phyloP scores from a whole-genome alignment of 2,113 vertebrate genomes.

The Haemorhous mexicanus region DNA sequence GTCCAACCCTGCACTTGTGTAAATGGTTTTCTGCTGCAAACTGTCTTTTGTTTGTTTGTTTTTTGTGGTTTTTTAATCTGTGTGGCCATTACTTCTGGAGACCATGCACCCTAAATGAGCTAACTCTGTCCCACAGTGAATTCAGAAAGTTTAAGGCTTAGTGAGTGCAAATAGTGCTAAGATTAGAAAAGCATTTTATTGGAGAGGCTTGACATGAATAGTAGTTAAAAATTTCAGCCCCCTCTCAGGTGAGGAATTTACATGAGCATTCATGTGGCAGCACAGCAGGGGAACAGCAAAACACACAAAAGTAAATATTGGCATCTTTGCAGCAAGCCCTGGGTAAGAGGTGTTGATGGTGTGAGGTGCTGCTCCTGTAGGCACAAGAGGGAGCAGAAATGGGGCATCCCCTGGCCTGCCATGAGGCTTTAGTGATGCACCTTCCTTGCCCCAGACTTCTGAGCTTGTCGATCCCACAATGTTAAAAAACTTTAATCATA shows the following conservation, averaged over 20 bases:
- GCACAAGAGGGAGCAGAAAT: background rate
- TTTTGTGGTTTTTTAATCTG: no score
- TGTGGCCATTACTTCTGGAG: background rate
- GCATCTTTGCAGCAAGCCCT: background rate
- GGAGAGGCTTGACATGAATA: background rate
- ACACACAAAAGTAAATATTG: background rate
- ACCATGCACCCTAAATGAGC: background rate
- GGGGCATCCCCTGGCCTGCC: background rate
- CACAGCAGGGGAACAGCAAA: background rate
- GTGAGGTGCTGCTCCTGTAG: fast-evolving
- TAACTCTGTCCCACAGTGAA: background rate
- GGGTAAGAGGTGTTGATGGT: background rate
- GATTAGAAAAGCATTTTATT: background rate
- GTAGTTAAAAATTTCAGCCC: background rate
- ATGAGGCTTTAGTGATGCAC: background rate
- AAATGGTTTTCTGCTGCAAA: background rate
- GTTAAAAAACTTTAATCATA: background rate
- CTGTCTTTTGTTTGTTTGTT: fast-evolving
- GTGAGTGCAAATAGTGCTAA: background rate
- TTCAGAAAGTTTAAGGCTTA: background rate
- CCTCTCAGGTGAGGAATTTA: background rate
- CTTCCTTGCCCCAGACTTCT: background rate
- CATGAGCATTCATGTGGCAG: background rate
- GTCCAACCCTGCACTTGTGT: background rate
- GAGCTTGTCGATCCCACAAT: background rate